These are phyloP conservation scores for Barbus barbus DNA, from an alignment of 2,113 vertebrate genomes.

Conservation along the genomic window DNA sequence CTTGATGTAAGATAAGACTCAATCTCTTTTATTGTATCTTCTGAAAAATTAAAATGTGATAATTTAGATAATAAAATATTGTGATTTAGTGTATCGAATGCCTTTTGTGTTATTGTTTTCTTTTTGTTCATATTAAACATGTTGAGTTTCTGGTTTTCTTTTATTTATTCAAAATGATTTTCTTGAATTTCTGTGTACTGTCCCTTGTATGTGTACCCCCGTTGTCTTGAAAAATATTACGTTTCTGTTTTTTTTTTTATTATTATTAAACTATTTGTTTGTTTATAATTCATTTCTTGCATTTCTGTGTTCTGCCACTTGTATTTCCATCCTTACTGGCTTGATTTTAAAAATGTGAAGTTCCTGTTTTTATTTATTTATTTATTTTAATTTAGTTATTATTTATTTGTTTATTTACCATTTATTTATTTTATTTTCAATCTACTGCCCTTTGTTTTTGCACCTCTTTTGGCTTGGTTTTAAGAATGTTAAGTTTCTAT, in stretches of 20 bases:
- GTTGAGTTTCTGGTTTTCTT: not conserved
- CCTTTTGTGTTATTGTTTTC: too few species aligned
- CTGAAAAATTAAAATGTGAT: too few species aligned
- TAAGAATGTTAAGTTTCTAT: not conserved
- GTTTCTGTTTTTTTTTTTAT: not conserved
- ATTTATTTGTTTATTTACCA: not conserved
- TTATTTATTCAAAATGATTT: not conserved
- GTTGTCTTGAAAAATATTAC: not conserved
- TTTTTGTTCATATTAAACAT: not conserved
- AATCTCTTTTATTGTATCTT: too few species aligned
- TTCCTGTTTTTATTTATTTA: too few species aligned
- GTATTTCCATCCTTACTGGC: too few species aligned
- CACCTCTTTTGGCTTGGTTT: not conserved
- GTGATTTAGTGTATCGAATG: too few species aligned
- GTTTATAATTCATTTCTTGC: not conserved
- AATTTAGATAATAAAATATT: too few species aligned
- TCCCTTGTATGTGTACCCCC: not conserved
- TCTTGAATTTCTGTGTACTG: not conserved
- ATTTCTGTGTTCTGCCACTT: too few species aligned
- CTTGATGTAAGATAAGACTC: too few species aligned
- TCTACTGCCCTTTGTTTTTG: not conserved
- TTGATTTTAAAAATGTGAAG: too few species aligned
- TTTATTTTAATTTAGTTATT: not conserved
- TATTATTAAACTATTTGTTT: not conserved
- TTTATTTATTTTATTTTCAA: not conserved